Evolutionary conservation across 2,888 invertebrate genomes (phyloP), one percentile per base, ranked within the genome.

Genomic region (Uropetala carovei): DNA sequence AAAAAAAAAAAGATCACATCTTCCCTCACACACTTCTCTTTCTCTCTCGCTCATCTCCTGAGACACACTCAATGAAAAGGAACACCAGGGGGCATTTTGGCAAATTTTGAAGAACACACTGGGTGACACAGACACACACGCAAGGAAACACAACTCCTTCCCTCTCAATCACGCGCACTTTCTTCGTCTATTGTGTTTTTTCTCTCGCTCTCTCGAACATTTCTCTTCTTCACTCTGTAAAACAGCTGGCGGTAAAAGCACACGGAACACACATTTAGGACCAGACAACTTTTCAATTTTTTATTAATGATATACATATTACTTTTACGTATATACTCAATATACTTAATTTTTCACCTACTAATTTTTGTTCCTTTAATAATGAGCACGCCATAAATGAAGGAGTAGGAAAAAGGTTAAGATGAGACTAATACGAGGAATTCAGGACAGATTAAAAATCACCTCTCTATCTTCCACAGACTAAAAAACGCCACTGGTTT

Each of bases 371-470:
- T 89, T 89, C 43, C 89, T 68, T 89, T 89, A 89, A 89, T 89
- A 89, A 89, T 89, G 89, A 89, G 89, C 89, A 89, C 89, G 89
- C 89, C 89, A 89, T 68, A 89, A 89, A 89, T 89, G 89, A 89
- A 89, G 27, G 89, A 89, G 89, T 89, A 89, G 89, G 89, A 89
- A 89, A 89, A 83, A 89, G 60, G 89, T 89, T 89, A 89, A 89
- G 89, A 89, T 64, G 89, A 89, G 64, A 89, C 89, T 89, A 89
- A 89, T 89, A 89, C 60, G 30, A 89, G 89, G 89, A 89, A 89
- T 89, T 89, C 89, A 89, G 68, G 89, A 89, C 64, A 89, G 89
- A 89, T 68, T 89, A 89, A 30, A 83, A 89, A 64, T 89, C 89
- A 89, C 68, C 64, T 89, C 89, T 68, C 89, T 30, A 68, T 64